phyloP scores from a whole-genome alignment of 2,888 invertebrate genomes.

The Cephus spinipes region DNA sequence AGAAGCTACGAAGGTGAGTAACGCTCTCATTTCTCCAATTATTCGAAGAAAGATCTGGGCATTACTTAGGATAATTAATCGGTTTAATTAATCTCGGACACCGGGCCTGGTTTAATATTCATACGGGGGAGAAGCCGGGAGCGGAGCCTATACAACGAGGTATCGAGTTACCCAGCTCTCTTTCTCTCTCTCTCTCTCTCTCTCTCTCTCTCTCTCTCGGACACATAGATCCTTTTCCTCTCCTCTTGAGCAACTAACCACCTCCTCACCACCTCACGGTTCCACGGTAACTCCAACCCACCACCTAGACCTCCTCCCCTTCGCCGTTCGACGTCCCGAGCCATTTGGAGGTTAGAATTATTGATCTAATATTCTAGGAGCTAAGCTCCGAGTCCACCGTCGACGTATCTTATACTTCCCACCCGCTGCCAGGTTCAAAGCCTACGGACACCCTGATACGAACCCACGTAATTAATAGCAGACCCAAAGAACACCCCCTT shows the following conservation, averaged over 20 bases:
- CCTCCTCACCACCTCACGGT: neutral
- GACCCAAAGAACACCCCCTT: constrained; percentile 51
- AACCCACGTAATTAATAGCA: constrained; percentile 63
- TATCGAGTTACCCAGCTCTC: neutral
- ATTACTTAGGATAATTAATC: neutral
- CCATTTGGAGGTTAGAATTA: constrained; percentile 59
- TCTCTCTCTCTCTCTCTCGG: neutral
- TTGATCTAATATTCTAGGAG: constrained; percentile 66
- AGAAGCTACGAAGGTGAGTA: neutral
- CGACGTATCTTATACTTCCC: constrained; percentile 62
- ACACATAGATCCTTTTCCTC: neutral
- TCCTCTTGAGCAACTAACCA: neutral
- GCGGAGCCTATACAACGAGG: neutral
- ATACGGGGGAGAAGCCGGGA: neutral
- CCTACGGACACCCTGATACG: constrained; percentile 52
- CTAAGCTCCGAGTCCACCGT: constrained; percentile 57
- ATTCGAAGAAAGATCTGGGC: neutral
- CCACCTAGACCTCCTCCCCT: neutral
- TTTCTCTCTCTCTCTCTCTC: neutral
- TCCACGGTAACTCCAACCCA: neutral
- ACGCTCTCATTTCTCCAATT: neutral
- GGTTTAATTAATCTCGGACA: neutral
- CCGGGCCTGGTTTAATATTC: neutral
- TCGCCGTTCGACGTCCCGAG: constrained; percentile 25
- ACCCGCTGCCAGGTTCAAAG: constrained; percentile 51